Evolutionary conservation across 1,140 invertebrate species (phyloP), one percentile per base, ranked within the genome.

Genomic region (Rhagoletis pomonella): DNA sequence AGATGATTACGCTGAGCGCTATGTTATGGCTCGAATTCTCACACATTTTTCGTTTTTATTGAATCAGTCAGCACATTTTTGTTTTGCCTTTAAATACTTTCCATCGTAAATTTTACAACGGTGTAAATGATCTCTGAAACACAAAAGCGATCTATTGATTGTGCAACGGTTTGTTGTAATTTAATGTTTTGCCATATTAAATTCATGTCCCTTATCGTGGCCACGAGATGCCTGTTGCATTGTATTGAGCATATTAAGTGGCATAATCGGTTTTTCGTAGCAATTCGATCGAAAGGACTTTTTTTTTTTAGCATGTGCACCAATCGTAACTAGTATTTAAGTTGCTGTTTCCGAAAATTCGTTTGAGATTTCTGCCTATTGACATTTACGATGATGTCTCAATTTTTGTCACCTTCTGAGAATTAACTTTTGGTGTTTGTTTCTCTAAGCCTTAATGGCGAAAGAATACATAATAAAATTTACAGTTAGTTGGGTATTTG

Each of bases 351-450:
- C 12, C 12, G 3, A 62, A 62, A 62, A 62, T 17, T 62, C 6
- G 17, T 14, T 14, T 14, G 64, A 29, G 7, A 29, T 3, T 67
- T 19, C 29, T 55, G 39, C 9, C 1, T 39, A 77, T 50, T 77
- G 69, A 77, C 73, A 81, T 81, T 81, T 81, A 81, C 47, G 73
- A 19, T 81, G 50, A 81, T 81, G 73, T 81, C 73, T 81, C 73
- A 81, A 81, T 81, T 81, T 81, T 58, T 47, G 19, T 67, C 4
- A 29, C 73, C 47, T 81, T 81, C 73, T 58, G 9, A 44, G 73
- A 81, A 81, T 55, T 50, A 17, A 62, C 17, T 62, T n/a, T 62
- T 4, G 47, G 9, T 19, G 44, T 14, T 55, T 42, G 14, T 12
- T n/a, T 1, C 9, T 81, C 9, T 42, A 44, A 55, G 44, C n/a